Evolutionary conservation across 1,140 invertebrate species (phyloP).

Genomic region (Sminthurinus signatus): DNA sequence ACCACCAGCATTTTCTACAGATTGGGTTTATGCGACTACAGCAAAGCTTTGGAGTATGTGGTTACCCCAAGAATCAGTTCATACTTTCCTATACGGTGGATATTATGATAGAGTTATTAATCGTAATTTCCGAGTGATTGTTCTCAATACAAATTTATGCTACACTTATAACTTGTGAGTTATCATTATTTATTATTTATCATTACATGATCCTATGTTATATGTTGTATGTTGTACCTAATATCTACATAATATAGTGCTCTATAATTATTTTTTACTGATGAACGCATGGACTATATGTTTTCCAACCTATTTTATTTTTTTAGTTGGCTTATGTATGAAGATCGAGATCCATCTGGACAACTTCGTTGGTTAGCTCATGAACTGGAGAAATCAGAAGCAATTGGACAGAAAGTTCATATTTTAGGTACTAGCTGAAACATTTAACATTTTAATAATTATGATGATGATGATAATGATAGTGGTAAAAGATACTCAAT

Average conservation of each 20-base stretch:
- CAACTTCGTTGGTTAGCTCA: slow-evolving; percentile 31
- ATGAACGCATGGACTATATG: no score
- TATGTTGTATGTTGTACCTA: no score
- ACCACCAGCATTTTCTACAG: slow-evolving; percentile 31
- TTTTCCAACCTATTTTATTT: no score
- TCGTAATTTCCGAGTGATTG: slow-evolving; percentile 51
- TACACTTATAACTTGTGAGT: slow-evolving; percentile 50
- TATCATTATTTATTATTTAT: background rate
- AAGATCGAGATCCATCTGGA: slow-evolving; percentile 50
- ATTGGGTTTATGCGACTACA: slow-evolving; percentile 47
- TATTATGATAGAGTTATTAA: slow-evolving; percentile 51
- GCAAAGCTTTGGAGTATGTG: slow-evolving; percentile 46
- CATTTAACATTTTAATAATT: no score
- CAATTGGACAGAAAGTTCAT: slow-evolving; percentile 13
- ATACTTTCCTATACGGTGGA: slow-evolving; percentile 48
- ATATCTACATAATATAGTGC: no score
- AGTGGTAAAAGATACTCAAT: no score
- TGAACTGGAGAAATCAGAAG: slow-evolving; percentile 19
- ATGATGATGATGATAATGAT: no score
- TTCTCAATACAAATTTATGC: slow-evolving; percentile 54
- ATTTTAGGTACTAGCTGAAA: no score
- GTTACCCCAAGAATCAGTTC: slow-evolving; percentile 45
- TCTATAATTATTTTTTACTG: no score
- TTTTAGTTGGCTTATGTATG: slow-evolving; percentile 53
- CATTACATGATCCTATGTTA: background rate